These are phyloP conservation scores for Elaphurus davidianus DNA, from an alignment of 2,113 vertebrate genomes.

Conservation along the genomic window DNA sequence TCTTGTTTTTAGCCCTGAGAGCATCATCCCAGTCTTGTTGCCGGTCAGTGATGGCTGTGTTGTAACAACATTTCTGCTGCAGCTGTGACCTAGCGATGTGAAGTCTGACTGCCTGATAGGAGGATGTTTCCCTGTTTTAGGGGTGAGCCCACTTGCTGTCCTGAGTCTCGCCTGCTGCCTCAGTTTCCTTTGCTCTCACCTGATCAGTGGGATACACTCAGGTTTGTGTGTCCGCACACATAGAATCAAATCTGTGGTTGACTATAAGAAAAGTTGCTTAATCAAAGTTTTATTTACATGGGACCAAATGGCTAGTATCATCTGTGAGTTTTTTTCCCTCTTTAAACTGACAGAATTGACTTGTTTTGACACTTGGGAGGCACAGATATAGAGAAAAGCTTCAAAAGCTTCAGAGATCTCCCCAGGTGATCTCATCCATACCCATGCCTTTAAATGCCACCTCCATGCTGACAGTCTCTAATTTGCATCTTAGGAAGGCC, in stretches of 20 bases:
- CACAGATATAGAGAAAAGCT: background rate
- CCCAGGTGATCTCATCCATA: background rate
- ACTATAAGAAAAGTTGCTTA: background rate
- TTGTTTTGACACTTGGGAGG: background rate
- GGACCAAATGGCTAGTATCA: background rate
- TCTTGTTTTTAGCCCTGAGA: background rate
- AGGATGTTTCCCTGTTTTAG: background rate
- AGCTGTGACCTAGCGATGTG: background rate
- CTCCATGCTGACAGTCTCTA: background rate
- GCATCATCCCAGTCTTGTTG: background rate
- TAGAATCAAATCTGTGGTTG: background rate
- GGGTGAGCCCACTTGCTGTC: background rate
- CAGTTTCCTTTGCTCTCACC: background rate
- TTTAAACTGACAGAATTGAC: background rate
- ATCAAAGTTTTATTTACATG: background rate
- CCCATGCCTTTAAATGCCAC: background rate
- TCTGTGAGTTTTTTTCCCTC: background rate
- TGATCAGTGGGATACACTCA: background rate
- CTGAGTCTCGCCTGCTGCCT: background rate
- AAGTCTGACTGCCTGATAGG: background rate
- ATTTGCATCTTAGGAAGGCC: background rate
- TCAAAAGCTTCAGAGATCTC: background rate
- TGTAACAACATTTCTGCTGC: background rate
- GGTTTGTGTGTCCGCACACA: background rate
- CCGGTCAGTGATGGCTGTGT: background rate